Percentiles rank a stretch among this genome's conserved stretches.
Conservation (phyloP, 2,888 invertebrate species). For the Ectropis crepuscularia region DNA sequence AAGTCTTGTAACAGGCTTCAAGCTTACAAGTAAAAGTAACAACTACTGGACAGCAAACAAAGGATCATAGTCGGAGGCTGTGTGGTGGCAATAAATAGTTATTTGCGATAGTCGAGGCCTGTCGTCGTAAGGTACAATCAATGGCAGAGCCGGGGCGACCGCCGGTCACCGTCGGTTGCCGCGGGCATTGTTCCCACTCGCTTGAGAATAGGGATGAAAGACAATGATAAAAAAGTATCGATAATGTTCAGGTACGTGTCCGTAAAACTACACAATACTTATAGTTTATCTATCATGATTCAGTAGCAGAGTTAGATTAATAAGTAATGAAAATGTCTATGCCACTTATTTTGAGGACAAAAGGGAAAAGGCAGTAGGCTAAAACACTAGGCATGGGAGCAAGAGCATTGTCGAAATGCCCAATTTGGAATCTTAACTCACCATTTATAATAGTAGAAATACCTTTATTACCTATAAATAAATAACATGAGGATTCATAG, state of each 20-base stretch:
- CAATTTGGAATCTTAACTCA: no score
- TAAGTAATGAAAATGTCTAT: no score
- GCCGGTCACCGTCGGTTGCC: constrained; percentile 58
- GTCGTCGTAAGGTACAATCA: constrained; percentile 83
- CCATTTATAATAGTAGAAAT: no score
- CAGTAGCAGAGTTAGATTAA: no score
- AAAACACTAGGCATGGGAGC: no score
- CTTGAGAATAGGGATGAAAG: constrained; percentile 23
- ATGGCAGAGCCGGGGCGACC: constrained; percentile 64
- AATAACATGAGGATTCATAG: no score
- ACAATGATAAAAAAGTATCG: constrained; percentile 13
- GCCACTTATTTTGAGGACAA: no score
- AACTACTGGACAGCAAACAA: constrained; percentile 33
- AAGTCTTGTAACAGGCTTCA: constrained; percentile 7
- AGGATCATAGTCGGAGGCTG: constrained; percentile 57
- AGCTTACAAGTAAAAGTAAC: constrained; percentile 21
- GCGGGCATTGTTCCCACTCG: constrained; percentile 73
- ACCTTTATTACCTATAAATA: no score
- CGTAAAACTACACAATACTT: no score
- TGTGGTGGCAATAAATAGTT: constrained; percentile 79
- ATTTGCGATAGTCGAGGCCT: constrained; percentile 76
- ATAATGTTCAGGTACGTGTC: constrained; percentile 2
- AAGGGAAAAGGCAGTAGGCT: no score
- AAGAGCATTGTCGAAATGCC: no score
- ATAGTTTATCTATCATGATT: no score